Evolutionary conservation across 2,888 invertebrate species (phyloP).

Genomic region (Leucophenga maculata): DNA sequence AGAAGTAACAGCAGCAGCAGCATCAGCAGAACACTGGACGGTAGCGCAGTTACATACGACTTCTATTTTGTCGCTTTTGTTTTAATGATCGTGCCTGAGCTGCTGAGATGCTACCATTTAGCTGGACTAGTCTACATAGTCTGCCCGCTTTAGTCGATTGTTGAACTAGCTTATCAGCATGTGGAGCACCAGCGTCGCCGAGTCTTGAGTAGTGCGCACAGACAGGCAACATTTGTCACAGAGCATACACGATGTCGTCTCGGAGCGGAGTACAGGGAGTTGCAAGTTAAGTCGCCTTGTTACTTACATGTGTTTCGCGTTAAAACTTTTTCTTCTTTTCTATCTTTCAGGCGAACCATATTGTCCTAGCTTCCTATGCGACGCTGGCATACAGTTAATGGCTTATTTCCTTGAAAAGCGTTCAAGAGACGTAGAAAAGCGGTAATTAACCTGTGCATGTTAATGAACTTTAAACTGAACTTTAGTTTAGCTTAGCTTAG

Average conservation of each 20-base stretch:
- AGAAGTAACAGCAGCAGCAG: constrained; percentile 10
- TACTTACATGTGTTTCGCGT: constrained; percentile 63
- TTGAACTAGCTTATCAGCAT: constrained; percentile 58
- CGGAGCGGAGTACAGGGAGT: constrained; percentile 1
- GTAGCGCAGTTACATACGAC: constrained; percentile 26
- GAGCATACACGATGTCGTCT: constrained; percentile 31
- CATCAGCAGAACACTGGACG: constrained; percentile 60
- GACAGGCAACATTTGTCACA: constrained; percentile 57
- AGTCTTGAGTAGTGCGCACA: constrained; percentile 21
- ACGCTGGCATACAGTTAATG: constrained; percentile 47
- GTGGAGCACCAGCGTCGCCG: neutral
- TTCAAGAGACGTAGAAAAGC: constrained; percentile 49
- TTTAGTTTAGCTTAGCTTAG: too few species aligned
- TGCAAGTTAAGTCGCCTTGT: constrained; percentile 39
- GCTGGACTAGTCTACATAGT: constrained; percentile 36
- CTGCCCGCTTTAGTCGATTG: neutral
- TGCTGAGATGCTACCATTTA: constrained; percentile 49
- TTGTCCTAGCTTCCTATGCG: constrained; percentile 46
- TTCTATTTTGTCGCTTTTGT: constrained; percentile 61
- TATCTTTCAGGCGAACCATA: constrained; percentile 36
- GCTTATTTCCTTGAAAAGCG: constrained; percentile 67
- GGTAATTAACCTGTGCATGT: constrained; percentile 71
- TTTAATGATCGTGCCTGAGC: constrained; percentile 67
- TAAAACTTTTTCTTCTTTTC: constrained; percentile 59
- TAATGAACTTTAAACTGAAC: constrained; percentile 65